Conservation (phyloP, 2,888 invertebrate genomes). For the Galerucella calmariensis region DNA sequence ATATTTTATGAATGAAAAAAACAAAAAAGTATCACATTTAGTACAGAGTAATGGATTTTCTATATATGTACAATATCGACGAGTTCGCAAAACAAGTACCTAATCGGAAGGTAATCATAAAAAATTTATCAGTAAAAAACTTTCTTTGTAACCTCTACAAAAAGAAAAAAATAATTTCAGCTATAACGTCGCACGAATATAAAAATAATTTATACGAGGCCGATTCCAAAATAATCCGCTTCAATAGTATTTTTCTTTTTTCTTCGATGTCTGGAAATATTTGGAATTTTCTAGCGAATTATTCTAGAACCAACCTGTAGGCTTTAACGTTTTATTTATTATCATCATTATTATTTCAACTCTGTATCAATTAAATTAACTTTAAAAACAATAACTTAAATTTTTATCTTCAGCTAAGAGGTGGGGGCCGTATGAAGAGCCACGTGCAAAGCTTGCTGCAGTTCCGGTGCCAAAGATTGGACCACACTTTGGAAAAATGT, state of each 20-base stretch:
- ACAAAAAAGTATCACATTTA: conserved; percentile 60
- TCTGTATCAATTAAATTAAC: conserved; percentile 35
- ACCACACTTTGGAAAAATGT: conserved; percentile 62
- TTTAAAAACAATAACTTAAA: conserved; percentile 43
- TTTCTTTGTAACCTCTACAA: conserved; percentile 36
- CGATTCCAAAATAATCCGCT: conserved; percentile 3
- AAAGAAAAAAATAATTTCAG: conserved; percentile 37
- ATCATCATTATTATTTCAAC: conserved; percentile 33
- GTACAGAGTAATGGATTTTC: conserved; percentile 41
- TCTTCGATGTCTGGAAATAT: background rate
- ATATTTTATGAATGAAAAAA: conserved; percentile 52
- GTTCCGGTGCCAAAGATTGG: conserved; percentile 79
- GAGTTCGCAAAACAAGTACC: conserved; percentile 20
- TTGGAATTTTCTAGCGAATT: background rate
- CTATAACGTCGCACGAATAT: conserved; percentile 43
- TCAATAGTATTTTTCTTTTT: background rate
- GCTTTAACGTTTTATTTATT: conserved; percentile 17
- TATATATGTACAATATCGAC: conserved; percentile 41
- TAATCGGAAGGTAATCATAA: conserved; percentile 25
- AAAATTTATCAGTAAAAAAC: conserved; percentile 43
- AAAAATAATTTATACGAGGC: conserved; percentile 45
- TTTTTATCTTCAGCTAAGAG: conserved; percentile 41
- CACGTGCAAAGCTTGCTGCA: conserved; percentile 85
- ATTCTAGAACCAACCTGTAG: background rate
- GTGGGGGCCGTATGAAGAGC: conserved; percentile 68